These are phyloP conservation scores for Acrocephalus scirpaceus DNA, from an alignment of 2,797 vertebrate genomes.

Conservation along the genomic window DNA sequence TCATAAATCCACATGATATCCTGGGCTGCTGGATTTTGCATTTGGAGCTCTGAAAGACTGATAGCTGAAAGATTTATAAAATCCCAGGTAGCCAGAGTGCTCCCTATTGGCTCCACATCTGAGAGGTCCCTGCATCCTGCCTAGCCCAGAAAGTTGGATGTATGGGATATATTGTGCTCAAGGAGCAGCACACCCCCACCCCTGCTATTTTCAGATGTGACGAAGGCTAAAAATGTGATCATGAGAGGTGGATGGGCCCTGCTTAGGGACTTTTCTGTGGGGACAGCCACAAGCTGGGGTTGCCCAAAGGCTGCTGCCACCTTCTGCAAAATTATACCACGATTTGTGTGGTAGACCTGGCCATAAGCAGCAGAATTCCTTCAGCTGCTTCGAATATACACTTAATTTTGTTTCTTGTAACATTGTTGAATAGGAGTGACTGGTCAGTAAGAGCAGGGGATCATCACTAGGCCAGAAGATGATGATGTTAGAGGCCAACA, in stretches of 20 bases:
- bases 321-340: background rate
- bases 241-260: background rate
- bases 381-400: background rate
- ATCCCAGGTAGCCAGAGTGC: constrained; percentile 38
- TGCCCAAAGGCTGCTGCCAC: background rate
- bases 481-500: background rate
- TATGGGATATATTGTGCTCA: constrained; percentile 30
- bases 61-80: constrained; percentile 69
- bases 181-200: background rate
- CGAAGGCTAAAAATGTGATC: background rate
- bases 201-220: background rate
- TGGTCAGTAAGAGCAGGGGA: background rate
- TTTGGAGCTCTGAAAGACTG: constrained; percentile 62
- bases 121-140: background rate
- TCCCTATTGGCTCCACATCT: constrained; percentile 49
- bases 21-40: constrained; percentile 67
- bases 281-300: background rate
- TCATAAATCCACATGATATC: constrained; percentile 67
- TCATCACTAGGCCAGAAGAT: background rate
- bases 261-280: background rate
- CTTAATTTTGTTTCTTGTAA: background rate
- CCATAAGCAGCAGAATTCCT: background rate
- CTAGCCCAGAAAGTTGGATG: background rate
- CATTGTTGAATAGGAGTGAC: rapidly evolving
- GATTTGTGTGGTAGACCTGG: background rate